Base-by-base conservation (phyloP, 2,797 vertebrate species). In the Otolemur crassicaudatus region DNA sequence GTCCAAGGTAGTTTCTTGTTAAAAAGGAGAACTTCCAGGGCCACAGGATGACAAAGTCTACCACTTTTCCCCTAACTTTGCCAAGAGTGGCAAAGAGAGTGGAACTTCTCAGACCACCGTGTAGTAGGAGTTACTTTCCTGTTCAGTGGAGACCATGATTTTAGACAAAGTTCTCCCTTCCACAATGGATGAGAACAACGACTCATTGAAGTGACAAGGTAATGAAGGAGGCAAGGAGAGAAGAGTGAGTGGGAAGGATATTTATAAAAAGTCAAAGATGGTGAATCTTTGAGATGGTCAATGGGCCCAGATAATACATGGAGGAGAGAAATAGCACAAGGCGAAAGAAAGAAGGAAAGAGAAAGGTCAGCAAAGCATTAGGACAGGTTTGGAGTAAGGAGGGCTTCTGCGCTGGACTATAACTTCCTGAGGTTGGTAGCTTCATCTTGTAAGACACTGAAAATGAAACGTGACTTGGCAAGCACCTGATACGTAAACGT, bases 401-500 rank as follows among this genome's bases (percentile, higher is more conserved):
- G 61, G 69, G 46, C 14, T 46, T 16, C 2, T 40, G 37, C 43
- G 53, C 37, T 89, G n/a, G 14, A 87, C 46, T 22, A 17, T 16
- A 46, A 4, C 8, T 81, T 96, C 89, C n/a, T 7, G 0, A 75
- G 86, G 61, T 5, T 84, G 1, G 53, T 63, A 82, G 89, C 72
- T 69, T 81, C 27, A 46, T 86, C 49, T 56, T 0, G 27, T 70
- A 89, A 91, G 79, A 86, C 13, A 93, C 29, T 67, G 81, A 94
- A 96, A 96, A 93, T 69, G 90, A 95, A 72, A 31, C 10, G 31
- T 69, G 70, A 60, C 69, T 37, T 70, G 84, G 94, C 56, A 80
- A 90, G 90, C 84, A 97, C 80, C 84, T 91, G 94, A 95, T 61
- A 40, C 12, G 20, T 37, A 73, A 93, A 31, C 25, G 40, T 17